phyloP scores from a whole-genome alignment of 2,113 vertebrate species.

The Corythornis cristatus region DNA sequence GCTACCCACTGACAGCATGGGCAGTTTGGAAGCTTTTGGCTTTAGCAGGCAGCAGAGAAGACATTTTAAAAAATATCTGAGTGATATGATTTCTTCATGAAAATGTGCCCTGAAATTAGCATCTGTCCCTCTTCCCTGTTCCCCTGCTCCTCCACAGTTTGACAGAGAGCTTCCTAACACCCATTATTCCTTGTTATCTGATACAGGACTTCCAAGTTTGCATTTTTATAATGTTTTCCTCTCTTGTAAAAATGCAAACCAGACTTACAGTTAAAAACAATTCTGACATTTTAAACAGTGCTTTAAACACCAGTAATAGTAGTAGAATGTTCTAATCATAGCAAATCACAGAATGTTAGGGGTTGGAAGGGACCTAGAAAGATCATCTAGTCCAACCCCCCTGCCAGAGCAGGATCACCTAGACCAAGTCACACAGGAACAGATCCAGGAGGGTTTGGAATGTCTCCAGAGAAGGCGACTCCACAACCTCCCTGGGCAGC shows the following conservation, averaged over 20 bases:
- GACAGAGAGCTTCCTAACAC: neutral
- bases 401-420: too few relatives aligned
- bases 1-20: neutral
- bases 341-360: neutral
- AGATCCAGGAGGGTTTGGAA: too few relatives aligned
- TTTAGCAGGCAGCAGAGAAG: conserved; percentile 14
- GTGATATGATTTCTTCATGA: neutral
- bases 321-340: neutral
- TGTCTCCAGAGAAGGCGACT: too few relatives aligned
- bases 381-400: too few relatives aligned
- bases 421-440: too few relatives aligned
- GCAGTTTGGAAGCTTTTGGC: neutral
- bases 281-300: neutral
- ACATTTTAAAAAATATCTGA: neutral
- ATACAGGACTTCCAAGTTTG: neutral
- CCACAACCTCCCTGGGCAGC: too few relatives aligned
- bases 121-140: neutral
- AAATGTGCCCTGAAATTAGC: neutral
- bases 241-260: neutral
- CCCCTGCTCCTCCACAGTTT: neutral
- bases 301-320: neutral
- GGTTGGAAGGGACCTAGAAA: too few relatives aligned
- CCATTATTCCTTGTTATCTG: neutral
- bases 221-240: neutral
- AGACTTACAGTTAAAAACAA: neutral